phyloP scores from a whole-genome alignment of 2,797 vertebrate species.

The Arremon brunneinucha region DNA sequence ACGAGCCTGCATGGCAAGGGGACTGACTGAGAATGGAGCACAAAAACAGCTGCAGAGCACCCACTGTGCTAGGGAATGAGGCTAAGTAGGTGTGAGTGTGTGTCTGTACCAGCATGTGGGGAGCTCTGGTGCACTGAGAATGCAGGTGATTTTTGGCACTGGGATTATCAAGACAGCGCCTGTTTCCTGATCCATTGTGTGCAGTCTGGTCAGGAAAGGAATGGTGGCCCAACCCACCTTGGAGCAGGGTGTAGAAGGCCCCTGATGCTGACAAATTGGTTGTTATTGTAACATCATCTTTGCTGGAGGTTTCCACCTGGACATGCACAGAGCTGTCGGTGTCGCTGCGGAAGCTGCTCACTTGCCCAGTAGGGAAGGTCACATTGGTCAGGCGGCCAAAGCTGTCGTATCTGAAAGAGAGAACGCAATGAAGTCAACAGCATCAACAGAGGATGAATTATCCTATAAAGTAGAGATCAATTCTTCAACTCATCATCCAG shows the following conservation, averaged over 20 bases:
- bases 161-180: neutral
- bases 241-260: conserved; percentile 95
- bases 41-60: neutral
- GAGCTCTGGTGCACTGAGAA: neutral
- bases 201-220: neutral
- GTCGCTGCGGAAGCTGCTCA: conserved; percentile 94
- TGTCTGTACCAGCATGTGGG: neutral
- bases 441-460: neutral
- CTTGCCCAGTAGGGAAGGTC: conserved; percentile 94
- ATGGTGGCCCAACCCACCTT: conserved; percentile 78
- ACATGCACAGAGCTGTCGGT: conserved; percentile 91
- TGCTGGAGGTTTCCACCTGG: conserved; percentile 91
- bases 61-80: neutral
- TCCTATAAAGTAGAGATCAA: neutral
- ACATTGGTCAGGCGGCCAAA: conserved; percentile 95
- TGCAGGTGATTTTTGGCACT: neutral
- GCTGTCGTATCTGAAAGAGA: conserved; percentile 87
- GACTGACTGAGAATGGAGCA: neutral
- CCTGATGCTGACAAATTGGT: conserved; percentile 96
- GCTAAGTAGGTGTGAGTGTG: neutral
- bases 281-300: conserved; percentile 94
- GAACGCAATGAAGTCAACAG: neutral
- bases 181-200: neutral
- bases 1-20: neutral
- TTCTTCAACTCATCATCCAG: neutral